These are phyloP conservation scores for Hypena proboscidalis DNA, from an alignment of 2,888 invertebrate genomes.

Conservation along the genomic window DNA sequence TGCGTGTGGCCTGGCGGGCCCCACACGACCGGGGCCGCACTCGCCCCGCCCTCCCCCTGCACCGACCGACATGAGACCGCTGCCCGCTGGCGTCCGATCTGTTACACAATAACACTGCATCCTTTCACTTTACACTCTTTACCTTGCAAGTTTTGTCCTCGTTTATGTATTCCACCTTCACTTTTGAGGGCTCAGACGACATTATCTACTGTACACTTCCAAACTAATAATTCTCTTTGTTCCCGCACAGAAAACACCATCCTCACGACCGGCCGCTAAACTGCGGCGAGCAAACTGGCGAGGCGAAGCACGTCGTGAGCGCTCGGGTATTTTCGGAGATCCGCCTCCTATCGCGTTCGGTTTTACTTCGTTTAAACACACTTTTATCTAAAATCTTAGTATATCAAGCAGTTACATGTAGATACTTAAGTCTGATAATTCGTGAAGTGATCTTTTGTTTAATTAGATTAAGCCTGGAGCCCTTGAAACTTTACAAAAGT, in stretches of 20 bases:
- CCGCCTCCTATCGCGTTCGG: conserved; percentile 83
- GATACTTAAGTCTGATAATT: conserved; percentile 15
- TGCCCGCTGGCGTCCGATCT: conserved; percentile 81
- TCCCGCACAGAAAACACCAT: conserved; percentile 79
- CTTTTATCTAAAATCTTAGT: conserved; percentile 38
- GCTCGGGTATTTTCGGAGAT: conserved; percentile 78
- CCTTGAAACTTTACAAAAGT: conserved; percentile 21
- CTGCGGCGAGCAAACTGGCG: conserved; percentile 82
- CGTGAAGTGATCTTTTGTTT: not conserved
- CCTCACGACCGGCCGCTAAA: conserved; percentile 83
- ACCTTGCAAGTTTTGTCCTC: conserved; percentile 81
- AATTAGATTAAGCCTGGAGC: not conserved
- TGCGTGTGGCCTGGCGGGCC: conserved; percentile 85
- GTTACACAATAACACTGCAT: conserved; percentile 80
- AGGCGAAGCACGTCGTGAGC: conserved; percentile 59
- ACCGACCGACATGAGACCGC: conserved; percentile 78
- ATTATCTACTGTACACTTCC: conserved; percentile 79
- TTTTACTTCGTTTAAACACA: conserved; percentile 54
- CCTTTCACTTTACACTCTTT: conserved; percentile 67
- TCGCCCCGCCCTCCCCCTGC: conserved; percentile 86
- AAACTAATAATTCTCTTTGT: conserved; percentile 79
- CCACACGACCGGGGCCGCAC: conserved; percentile 84
- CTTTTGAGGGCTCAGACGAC: conserved; percentile 82
- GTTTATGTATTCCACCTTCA: conserved; percentile 80
- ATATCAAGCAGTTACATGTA: conserved; percentile 11